Conservation (phyloP, 37 sponge, comb jelly and placozoan species). For the Axinella damicornis region DNA sequence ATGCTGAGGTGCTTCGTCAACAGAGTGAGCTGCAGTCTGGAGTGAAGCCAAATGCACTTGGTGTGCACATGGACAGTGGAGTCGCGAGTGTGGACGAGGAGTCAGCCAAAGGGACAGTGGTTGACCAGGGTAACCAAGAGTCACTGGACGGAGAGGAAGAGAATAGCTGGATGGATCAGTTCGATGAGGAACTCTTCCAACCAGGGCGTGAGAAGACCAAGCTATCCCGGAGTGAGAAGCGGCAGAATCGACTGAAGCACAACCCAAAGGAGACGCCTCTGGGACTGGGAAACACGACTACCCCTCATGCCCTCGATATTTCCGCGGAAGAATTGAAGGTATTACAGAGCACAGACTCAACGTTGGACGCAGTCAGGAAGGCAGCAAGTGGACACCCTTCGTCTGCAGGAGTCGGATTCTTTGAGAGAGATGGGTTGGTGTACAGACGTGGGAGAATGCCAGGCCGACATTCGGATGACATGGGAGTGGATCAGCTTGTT, state of each 20-base stretch:
- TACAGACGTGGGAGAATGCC: slow-evolving; percentile 33
- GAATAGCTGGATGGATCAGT: no score
- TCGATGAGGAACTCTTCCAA: neutral
- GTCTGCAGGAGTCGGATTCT: slow-evolving; percentile 29
- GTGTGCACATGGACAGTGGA: no score
- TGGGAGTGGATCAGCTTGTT: slow-evolving; percentile 53
- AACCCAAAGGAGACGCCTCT: no score
- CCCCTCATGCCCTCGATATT: slow-evolving; percentile 30
- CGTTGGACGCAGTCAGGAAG: neutral
- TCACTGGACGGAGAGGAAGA: no score
- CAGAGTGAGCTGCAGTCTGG: no score
- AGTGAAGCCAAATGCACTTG: no score
- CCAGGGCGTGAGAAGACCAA: neutral
- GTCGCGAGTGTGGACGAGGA: no score
- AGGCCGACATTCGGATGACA: neutral
- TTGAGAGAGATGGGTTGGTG: slow-evolving; percentile 29
- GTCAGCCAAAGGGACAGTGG: no score
- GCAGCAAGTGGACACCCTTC: neutral
- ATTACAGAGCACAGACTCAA: slow-evolving; percentile 34
- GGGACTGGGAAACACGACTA: no score
- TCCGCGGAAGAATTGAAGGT: slow-evolving; percentile 23
- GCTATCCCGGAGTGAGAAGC: neutral
- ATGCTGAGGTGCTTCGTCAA: no score
- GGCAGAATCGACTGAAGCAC: no score
- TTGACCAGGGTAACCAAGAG: no score